Evolutionary conservation across 35 echinoderm and acorn worm species (phyloP).

Genomic region (Lytechinus variegatus): DNA sequence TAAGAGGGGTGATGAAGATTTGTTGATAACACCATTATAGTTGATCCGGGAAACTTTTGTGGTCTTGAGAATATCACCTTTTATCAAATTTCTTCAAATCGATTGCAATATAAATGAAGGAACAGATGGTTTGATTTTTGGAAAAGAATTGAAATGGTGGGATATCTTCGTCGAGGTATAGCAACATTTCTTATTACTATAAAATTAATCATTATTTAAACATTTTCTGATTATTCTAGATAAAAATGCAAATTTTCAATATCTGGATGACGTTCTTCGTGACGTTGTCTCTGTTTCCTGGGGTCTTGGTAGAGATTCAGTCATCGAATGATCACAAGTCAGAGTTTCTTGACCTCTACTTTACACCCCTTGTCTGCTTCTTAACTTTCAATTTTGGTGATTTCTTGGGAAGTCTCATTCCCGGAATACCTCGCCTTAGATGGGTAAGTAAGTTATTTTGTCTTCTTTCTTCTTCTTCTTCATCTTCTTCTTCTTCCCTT

Average conservation of each 20-base stretch:
- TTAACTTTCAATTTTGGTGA: constrained; percentile 87
- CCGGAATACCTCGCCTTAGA: constrained; percentile 63
- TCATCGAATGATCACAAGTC: constrained; percentile 24
- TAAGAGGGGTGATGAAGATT: no score
- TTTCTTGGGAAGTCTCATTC: constrained; percentile 84
- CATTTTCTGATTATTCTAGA: constrained; percentile 40
- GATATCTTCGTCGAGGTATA: no score
- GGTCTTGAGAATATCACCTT: no score
- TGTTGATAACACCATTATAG: no score
- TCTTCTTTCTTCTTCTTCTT: no score
- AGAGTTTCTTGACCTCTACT: constrained; percentile 72
- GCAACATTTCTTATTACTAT: no score
- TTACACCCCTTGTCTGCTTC: constrained; percentile 87
- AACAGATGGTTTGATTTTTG: no score
- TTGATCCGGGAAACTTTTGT: no score
- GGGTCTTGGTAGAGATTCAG: constrained; percentile 64
- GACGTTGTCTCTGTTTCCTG: constrained; percentile 85
- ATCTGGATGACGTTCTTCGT: constrained; percentile 91
- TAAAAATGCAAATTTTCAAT: constrained; percentile 75
- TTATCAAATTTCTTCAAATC: no score
- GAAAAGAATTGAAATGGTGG: no score
- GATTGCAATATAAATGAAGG: no score
- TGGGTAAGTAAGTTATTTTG: constrained; percentile 66
- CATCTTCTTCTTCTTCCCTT: background rate
- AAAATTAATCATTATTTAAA: no score